Base-by-base conservation (phyloP, 2,888 invertebrate genomes). In the Chelonus formosanus region DNA sequence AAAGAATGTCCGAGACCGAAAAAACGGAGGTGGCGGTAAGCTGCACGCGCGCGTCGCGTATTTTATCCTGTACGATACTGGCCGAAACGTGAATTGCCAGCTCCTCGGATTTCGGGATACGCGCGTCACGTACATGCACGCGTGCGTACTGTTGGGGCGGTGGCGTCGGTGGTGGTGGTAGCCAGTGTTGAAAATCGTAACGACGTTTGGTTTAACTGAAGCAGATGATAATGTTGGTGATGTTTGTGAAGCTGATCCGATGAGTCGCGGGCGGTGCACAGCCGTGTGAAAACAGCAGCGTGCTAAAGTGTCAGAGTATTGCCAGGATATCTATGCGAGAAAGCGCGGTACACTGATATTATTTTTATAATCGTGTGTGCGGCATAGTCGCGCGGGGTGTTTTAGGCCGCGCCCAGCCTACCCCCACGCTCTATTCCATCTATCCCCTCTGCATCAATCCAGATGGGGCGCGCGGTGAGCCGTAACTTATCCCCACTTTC, bases 371-470 rank as follows among this genome's bases (percentile, higher is more conserved):
- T 71, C 72, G 32, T 52, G 84, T 83, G 79, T 81, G 81, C 84
- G 80, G 80, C 83, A 75, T 82, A 82, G 78, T 84, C 78, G 79
- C 79, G 56, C 48, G 56, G 61, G 55, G 84, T 78, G 79, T 79
- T 79, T 84, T 86, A 86, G 79, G 83, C 79, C 82, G 82, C 81
- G 83, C 79, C 79, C 83, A 84, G 78, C 76, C 80, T 77, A 63
- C 84, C 76, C 79, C 77, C 76, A 75, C 75, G 65, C 45, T 72
- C 77, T 69, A 73, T 66, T 63, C 71, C 70, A 72, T 45, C 45
- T 47, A 67, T 71, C 69, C 70, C 71, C 68, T 67, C 70, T 68
- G 65, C 70, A 75, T 34, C 32, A 52, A 3, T 8, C 50, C 43
- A 35, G 36, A 40, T 36, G 53, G 43, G 61, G 50, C 54, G 45